Evolutionary conservation across 92 coral and sea anemone genomes (phyloP), one percentile per base, ranked within the genome.

Genomic region (Hydrozoanthus gracilis): DNA sequence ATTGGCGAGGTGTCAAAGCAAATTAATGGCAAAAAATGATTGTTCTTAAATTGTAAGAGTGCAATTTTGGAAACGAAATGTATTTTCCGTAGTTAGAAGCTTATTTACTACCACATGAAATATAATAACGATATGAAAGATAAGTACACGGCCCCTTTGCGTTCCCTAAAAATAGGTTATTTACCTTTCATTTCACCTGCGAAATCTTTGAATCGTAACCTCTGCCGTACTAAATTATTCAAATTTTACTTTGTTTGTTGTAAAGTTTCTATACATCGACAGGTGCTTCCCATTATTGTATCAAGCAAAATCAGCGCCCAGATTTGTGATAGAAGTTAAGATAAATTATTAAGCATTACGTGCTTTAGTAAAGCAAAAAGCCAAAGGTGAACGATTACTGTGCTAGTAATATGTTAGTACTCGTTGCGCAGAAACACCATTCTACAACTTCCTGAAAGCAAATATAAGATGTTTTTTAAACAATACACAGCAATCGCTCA

Each of bases 11-110:
- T 65, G 85, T 65, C 85, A 80, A 80, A 70, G 39, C 44, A 80
- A 80, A 65, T 80, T 80, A 80, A 80, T 80, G 69, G 58, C 44
- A 65, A 48, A n/a, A 48, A 65, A 65, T 9, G 16, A 67, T 20
- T 62, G 73, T 16, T 80, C 62, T 64, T 17, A 8, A 46, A n/a
- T 48, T 4, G 48, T 51, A 17, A 44, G 15, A 46, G 55, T 17
- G 13, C 7, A 17, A 35, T 49, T 62, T 65, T 10, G 15, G 2
- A 9, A 39, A 46, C 4, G 11, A 5, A n/a, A 61, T 15, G 16
- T 55, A 12, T 79, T 14, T 3, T 8, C 12, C 39, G 7, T 17
- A 44, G 6, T 14, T 7, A 7, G 20, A 16, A 56, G 51, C 49
- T 46, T 14, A 44, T 60, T 77, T 46, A 14, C 45, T 1, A 8